Conservation (phyloP, 2,888 invertebrate species). For the Cephus runcator region DNA sequence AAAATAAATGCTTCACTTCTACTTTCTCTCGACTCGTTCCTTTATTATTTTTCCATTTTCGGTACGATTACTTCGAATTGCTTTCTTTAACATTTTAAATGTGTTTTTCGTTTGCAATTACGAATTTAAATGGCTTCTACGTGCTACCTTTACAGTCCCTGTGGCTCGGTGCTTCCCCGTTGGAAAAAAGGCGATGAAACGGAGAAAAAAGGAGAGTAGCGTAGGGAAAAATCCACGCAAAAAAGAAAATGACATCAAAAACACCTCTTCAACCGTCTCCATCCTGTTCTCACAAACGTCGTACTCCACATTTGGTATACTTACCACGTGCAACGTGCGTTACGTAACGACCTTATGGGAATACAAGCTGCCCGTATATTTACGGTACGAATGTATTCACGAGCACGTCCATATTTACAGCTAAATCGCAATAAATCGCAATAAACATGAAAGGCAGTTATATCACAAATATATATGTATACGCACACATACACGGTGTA, state of each 20-base stretch:
- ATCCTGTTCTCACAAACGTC: not conserved
- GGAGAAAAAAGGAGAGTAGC: conserved; percentile 9
- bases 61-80: conserved; percentile 20
- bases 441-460: not conserved
- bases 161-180: not conserved
- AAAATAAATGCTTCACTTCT: not conserved
- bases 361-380: not conserved
- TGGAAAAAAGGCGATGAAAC: not conserved
- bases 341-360: not conserved
- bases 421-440: not conserved
- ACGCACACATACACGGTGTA: too few relatives aligned
- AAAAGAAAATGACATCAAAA: conserved; percentile 8
- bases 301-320: not conserved
- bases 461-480: not conserved
- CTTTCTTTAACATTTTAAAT: conserved; percentile 8
- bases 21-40: not conserved
- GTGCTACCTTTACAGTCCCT: conserved; percentile 17
- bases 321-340: not conserved
- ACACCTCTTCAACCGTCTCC: not conserved
- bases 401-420: not conserved
- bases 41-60: conserved; percentile 27
- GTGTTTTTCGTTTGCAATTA: conserved; percentile 38
- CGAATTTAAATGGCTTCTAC: conserved; percentile 40
- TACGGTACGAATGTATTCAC: not conserved
- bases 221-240: not conserved